Conservation (phyloP, 2,797 vertebrate species). For the Etheostoma nigrum region DNA sequence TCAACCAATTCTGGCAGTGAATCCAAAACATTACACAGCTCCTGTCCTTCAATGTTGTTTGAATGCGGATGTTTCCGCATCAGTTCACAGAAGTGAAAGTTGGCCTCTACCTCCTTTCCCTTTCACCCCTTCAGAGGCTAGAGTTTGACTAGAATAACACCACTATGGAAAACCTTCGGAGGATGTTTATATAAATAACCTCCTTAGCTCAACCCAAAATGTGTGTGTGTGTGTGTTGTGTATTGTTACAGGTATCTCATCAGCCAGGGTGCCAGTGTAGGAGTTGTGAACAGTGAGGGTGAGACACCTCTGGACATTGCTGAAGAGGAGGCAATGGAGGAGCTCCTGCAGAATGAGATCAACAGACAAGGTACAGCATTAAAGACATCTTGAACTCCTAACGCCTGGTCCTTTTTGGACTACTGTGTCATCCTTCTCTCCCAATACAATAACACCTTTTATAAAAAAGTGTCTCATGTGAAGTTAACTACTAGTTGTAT, state of each 20-base stretch:
- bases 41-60: conserved; percentile 13
- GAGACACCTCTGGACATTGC: conserved; percentile 98
- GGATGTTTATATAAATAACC: neutral
- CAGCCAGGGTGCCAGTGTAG: conserved; percentile 93
- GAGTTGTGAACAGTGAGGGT: conserved; percentile 98
- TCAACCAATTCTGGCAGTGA: conserved; percentile 12
- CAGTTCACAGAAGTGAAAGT: conserved; percentile 32
- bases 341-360: conserved; percentile 98
- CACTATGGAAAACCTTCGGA: neutral
- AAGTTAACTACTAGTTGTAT: neutral
- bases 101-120: conserved; percentile 1
- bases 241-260: conserved; percentile 91
- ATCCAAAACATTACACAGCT: conserved; percentile 27
- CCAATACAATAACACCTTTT: neutral
- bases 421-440: neutral
- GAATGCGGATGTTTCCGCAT: conserved; percentile 15
- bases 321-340: conserved; percentile 98
- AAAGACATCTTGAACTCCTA: neutral
- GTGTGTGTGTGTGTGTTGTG: neutral
- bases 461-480: neutral
- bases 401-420: neutral
- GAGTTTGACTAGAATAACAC: neutral
- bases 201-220: neutral
- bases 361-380: conserved; percentile 92
- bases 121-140: neutral